Conservation (phyloP, 2,113 vertebrate genomes). For the Bombycilla garrulus region DNA sequence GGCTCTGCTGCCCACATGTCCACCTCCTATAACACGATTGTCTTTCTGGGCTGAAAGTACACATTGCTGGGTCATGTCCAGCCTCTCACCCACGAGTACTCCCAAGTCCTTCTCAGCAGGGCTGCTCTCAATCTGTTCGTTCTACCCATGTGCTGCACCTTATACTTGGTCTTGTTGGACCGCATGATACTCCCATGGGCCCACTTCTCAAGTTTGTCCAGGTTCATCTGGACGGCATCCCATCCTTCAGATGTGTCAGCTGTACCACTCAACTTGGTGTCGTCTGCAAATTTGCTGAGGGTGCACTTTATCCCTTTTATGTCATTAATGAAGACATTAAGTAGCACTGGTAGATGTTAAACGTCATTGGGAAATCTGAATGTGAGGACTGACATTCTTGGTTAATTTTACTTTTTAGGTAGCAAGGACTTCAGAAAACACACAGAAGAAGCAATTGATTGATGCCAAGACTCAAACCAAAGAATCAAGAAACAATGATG, state of each 20-base stretch:
- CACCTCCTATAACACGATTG: rapidly evolving
- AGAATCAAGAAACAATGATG: constrained; percentile 43
- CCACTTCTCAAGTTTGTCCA: not conserved
- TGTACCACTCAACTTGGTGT: not conserved
- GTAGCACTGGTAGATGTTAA: not conserved
- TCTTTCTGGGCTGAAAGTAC: not conserved
- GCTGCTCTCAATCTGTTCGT: not conserved
- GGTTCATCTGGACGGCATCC: not conserved
- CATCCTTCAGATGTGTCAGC: not conserved
- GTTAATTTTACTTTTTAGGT: constrained; percentile 53
- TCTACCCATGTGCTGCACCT: not conserved
- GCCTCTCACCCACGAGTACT: not conserved
- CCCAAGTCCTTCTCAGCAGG: not conserved
- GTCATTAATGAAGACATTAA: not conserved
- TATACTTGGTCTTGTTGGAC: not conserved
- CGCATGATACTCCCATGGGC: not conserved
- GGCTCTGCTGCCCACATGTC: rapidly evolving
- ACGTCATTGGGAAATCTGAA: not conserved
- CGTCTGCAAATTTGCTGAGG: not conserved
- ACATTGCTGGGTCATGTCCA: not conserved
- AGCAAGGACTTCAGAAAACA: constrained; percentile 56
- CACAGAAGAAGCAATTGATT: constrained; percentile 45
- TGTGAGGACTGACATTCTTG: not conserved
- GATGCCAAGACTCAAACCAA: constrained; percentile 49
- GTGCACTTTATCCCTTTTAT: rapidly evolving